Conservation (phyloP, 2,888 invertebrate genomes). For the Synanthedon andrenaeformis region DNA sequence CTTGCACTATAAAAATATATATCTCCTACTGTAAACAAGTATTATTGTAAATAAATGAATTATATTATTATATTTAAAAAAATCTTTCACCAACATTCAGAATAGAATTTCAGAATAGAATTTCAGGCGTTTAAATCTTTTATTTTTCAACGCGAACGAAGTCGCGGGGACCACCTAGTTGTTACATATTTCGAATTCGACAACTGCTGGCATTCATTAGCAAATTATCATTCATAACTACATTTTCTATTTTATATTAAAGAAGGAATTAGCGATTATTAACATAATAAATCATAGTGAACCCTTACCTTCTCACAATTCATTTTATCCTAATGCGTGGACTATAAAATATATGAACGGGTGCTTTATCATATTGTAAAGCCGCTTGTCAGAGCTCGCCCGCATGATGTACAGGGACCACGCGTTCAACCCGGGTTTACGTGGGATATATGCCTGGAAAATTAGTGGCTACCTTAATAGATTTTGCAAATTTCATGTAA, state of each 20-base stretch:
- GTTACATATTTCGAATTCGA: neutral
- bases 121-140: no score
- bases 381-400: conserved; percentile 52
- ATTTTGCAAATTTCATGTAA: conserved; percentile 23
- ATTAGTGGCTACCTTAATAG: conserved; percentile 48
- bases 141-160: no score
- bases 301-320: neutral
- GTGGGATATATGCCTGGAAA: conserved; percentile 21
- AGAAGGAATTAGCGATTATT: neutral
- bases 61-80: no score
- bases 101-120: no score
- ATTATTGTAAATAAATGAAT: no score
- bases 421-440: conserved; percentile 25
- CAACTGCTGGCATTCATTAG: neutral
- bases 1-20: no score
- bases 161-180: neutral
- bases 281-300: neutral
- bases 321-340: conserved; percentile 42
- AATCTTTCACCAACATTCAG: no score
- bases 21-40: no score
- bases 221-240: neutral
- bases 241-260: neutral
- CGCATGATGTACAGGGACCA: conserved; percentile 58
- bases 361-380: conserved; percentile 62
- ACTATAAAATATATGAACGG: conserved; percentile 64